Percentiles rank a stretch among this genome's conserved stretches.
phyloP scores from a whole-genome alignment of 2,113 vertebrate species.

The Amazona vittata region DNA sequence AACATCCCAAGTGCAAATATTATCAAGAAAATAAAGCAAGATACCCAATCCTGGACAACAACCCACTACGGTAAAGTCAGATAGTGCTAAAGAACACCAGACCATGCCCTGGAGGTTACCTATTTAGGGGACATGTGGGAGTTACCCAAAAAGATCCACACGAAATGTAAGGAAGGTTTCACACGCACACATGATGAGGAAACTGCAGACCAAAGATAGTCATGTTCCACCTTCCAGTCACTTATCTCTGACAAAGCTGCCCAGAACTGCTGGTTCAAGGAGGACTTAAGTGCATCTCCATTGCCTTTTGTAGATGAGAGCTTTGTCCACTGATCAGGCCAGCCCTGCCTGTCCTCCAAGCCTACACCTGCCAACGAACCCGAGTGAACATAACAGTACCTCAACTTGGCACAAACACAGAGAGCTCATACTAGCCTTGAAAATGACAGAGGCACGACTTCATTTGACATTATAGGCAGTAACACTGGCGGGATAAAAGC shows the following conservation, averaged over 20 bases:
- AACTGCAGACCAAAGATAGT: background rate
- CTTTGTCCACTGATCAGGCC: background rate
- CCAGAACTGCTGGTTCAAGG: background rate
- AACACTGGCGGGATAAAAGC: background rate
- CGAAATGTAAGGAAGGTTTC: background rate
- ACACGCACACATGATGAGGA: background rate
- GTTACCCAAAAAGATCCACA: background rate
- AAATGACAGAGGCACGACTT: background rate
- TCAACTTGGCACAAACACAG: background rate
- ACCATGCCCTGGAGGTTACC: background rate
- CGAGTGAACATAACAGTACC: background rate
- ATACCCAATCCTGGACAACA: background rate
- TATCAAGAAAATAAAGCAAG: background rate
- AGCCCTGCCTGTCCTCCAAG: background rate
- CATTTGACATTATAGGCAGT: background rate
- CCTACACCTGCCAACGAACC: background rate
- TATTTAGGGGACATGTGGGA: background rate
- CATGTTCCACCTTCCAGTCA: background rate
- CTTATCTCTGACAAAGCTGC: background rate
- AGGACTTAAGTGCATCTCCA: background rate
- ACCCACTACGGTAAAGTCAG: background rate
- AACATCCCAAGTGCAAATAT: too few species aligned
- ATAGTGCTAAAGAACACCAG: background rate
- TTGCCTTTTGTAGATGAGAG: background rate
- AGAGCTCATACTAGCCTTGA: background rate